Percentiles rank a stretch among this genome's conserved stretches.
Conservation (phyloP, 1,140 invertebrate species). For the Halotydeus destructor region DNA sequence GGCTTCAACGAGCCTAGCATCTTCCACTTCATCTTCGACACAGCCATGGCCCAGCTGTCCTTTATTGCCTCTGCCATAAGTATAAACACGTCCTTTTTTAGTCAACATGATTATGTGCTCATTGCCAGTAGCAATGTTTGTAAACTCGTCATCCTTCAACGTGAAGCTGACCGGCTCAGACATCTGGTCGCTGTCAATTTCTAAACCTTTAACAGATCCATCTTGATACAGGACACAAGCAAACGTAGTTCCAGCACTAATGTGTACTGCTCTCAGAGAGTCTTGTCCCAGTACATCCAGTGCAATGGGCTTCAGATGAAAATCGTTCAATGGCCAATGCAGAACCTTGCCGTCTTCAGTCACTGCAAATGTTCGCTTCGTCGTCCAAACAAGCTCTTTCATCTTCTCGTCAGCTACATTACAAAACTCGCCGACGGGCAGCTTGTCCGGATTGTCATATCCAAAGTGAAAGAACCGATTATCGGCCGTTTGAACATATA, state of each 20-base stretch:
- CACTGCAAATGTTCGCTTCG: slow-evolving; percentile 6
- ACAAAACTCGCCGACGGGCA: background rate
- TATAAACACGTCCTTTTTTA: slow-evolving; percentile 45
- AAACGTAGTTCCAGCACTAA: slow-evolving; percentile 10
- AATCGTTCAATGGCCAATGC: slow-evolving; percentile 1
- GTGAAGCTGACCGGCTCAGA: background rate
- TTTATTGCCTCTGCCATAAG: slow-evolving; percentile 58
- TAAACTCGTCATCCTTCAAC: background rate
- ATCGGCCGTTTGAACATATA: slow-evolving; percentile 7
- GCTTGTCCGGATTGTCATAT: slow-evolving; percentile 1
- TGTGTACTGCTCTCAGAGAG: slow-evolving; percentile 1
- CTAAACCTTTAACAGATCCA: slow-evolving; percentile 5
- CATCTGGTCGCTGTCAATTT: background rate
- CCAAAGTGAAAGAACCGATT: slow-evolving; percentile 5
- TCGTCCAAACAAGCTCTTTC: slow-evolving; percentile 6
- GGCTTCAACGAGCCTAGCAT: slow-evolving; percentile 41
- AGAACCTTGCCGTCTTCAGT: slow-evolving; percentile 2
- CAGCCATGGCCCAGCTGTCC: slow-evolving; percentile 56
- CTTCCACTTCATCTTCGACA: slow-evolving; percentile 32
- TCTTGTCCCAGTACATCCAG: background rate
- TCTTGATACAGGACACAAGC: slow-evolving; percentile 5
- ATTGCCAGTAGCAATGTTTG: slow-evolving; percentile 40
- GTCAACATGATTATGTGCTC: slow-evolving; percentile 54
- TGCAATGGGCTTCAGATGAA: background rate
- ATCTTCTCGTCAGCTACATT: background rate